Evolutionary conservation across 2,113 vertebrate species (phyloP).

Genomic region (Neodon shergylaensis): DNA sequence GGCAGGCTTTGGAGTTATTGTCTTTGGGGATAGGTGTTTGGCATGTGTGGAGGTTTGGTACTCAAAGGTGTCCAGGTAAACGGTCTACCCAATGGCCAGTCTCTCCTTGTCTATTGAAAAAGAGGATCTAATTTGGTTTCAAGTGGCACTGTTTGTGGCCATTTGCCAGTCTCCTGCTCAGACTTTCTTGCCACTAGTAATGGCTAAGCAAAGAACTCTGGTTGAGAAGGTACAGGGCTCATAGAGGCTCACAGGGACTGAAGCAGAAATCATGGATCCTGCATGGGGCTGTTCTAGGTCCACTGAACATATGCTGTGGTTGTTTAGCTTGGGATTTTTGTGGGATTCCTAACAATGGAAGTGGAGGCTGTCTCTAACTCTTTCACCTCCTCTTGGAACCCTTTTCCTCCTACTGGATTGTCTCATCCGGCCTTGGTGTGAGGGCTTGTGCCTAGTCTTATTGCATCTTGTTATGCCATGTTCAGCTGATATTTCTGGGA

Average conservation of each 20-base stretch:
- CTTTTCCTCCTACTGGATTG: neutral
- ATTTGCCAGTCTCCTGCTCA: neutral
- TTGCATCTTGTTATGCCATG: neutral
- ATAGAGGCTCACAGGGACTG: neutral
- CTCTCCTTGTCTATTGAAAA: neutral
- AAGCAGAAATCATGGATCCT: neutral
- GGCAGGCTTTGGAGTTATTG: neutral
- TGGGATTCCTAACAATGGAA: neutral
- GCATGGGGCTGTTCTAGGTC: neutral
- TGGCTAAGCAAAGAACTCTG: neutral
- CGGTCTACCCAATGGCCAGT: neutral
- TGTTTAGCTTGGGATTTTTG: neutral
- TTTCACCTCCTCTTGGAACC: neutral
- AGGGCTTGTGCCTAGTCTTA: neutral
- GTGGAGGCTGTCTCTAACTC: neutral
- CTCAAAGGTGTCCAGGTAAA: neutral
- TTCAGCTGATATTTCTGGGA: neutral
- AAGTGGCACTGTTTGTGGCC: neutral
- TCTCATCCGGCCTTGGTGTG: neutral
- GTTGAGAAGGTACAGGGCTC: neutral
- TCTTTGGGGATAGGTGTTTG: neutral
- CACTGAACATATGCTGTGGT: neutral
- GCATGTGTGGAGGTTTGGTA: neutral
- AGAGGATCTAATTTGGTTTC: neutral
- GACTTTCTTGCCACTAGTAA: neutral